A percentile compares a stretch with the other conserved stretches of the same genome.
phyloP scores from a whole-genome alignment of 2,113 vertebrate species.

The Toxotes jaculatrix region DNA sequence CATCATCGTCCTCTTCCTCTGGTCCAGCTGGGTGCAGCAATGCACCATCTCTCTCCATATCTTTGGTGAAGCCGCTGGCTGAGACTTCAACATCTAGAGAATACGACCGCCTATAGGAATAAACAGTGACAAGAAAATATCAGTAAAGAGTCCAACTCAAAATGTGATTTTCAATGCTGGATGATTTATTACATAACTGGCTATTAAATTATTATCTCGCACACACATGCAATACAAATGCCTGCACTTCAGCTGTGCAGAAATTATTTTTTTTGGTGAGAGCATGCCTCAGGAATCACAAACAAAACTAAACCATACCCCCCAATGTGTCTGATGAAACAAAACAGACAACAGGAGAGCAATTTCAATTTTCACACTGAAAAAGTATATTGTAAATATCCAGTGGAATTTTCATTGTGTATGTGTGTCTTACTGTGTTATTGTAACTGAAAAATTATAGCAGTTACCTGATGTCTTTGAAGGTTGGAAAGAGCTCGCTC shows the following conservation, averaged over 20 bases:
- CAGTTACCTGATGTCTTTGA: conserved; percentile 91
- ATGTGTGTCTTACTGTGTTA: background rate
- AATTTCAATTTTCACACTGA: background rate
- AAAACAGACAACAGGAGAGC: background rate
- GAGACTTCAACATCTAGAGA: conserved; percentile 92
- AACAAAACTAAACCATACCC: background rate
- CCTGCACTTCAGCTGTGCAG: background rate
- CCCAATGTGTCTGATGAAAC: background rate
- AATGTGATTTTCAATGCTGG: background rate
- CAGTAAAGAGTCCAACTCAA: background rate
- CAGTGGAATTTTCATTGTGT: background rate
- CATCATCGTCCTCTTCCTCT: conserved; percentile 70
- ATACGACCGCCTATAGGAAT: conserved; percentile 83
- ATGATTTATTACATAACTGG: background rate
- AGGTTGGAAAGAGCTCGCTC: conserved; percentile 94
- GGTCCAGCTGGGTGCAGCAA: conserved; percentile 86
- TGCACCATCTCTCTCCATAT: conserved; percentile 87
- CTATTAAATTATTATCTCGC: background rate
- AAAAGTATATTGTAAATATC: background rate
- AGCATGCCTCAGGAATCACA: background rate
- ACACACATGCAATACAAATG: background rate
- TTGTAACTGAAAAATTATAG: background rate
- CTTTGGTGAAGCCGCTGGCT: conserved; percentile 93
- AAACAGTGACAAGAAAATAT: conserved; percentile 2
- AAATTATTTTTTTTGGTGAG: background rate